Base-by-base conservation (phyloP, 2,888 invertebrate species). In the Drosophila pegasa region DNA sequence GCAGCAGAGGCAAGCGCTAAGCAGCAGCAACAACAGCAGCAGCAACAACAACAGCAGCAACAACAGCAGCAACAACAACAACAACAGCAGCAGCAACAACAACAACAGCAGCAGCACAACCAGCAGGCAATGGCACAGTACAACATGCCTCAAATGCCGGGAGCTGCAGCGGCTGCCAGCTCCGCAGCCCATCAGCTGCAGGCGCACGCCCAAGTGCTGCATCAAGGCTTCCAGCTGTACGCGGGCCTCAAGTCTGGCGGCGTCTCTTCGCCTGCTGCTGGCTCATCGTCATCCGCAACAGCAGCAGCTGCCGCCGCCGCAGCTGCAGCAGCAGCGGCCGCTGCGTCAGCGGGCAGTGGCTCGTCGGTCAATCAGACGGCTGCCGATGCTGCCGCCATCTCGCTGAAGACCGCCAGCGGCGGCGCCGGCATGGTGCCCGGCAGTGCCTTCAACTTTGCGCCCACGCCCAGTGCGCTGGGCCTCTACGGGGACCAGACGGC, bases 361-460 rank as follows among this genome's bases (percentile, higher is more conserved):
- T 45, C 63, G 0, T 20, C 43, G 5, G 45, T 50, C 16, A 77
- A 74, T 41, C 85, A 85, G 25, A 58, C 89, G 22, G 87, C 85
- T 0, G 87, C 89, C 0, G 91, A 90, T 75, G 71, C 90, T 8
- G 90, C 91, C 63, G 89, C 93, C 71, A 94, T 96, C 78, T 93
- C 95, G 12, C 89, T 95, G 50, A 94, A 96, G 81, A 94, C 95
- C 51, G 93, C 94, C 12, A 93, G 94, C 5, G 94, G 83, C 2
- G 75, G 94, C 4, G 94, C 80, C 5, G 69, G 94, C 80, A 95
- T 96, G 89, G 96, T 97, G 72, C 95, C 97, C 8, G 95, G 96
- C 27, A 96, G 96, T 92, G 96, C 97, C 54, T 97, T 97, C 85
- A 97, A 97, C 90, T 97, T 97, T 88, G 96, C 96, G 18, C 94